These are phyloP conservation scores for Triplophysa yarkandensis DNA, from an alignment of 2,797 vertebrate genomes.

Conservation along the genomic window DNA sequence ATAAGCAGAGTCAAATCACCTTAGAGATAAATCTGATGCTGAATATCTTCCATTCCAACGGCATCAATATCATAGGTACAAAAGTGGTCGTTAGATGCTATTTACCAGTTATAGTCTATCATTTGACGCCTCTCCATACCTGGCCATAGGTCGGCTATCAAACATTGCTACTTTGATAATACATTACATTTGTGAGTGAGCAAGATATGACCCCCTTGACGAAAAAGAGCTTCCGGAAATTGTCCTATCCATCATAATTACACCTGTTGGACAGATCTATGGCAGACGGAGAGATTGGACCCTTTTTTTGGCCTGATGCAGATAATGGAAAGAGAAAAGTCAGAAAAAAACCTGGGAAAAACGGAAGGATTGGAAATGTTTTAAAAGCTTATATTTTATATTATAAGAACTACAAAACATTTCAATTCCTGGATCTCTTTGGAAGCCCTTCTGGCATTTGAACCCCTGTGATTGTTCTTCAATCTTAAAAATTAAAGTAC, in stretches of 20 bases:
- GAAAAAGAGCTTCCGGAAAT: constrained; percentile 74
- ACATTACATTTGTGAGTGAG: constrained; percentile 76
- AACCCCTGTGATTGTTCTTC: background rate
- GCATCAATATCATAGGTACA: too few relatives aligned
- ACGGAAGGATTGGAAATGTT: constrained; percentile 36
- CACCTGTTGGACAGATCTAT: constrained; percentile 69
- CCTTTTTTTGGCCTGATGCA: constrained; percentile 67
- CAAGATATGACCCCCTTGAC: constrained; percentile 71
- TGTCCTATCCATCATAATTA: constrained; percentile 84
- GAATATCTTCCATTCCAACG: too few relatives aligned
- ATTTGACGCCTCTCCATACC: constrained; percentile 61
- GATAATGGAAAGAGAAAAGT: constrained; percentile 33
- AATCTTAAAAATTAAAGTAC: background rate
- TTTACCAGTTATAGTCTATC: constrained; percentile 71
- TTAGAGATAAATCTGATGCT: constrained; percentile 30
- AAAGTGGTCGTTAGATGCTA: constrained; percentile 65
- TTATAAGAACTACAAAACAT: constrained; percentile 12
- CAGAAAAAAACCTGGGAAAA: constrained; percentile 37
- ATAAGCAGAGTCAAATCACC: background rate
- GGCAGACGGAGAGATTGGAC: constrained; percentile 63
- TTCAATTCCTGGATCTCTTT: background rate
- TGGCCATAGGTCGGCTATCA: constrained; percentile 55
- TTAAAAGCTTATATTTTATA: constrained; percentile 39
- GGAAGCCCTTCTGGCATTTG: background rate
- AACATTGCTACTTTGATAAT: constrained; percentile 77